Conservation (phyloP, 2,888 invertebrate genomes). For the Campopleginae sp. region DNA sequence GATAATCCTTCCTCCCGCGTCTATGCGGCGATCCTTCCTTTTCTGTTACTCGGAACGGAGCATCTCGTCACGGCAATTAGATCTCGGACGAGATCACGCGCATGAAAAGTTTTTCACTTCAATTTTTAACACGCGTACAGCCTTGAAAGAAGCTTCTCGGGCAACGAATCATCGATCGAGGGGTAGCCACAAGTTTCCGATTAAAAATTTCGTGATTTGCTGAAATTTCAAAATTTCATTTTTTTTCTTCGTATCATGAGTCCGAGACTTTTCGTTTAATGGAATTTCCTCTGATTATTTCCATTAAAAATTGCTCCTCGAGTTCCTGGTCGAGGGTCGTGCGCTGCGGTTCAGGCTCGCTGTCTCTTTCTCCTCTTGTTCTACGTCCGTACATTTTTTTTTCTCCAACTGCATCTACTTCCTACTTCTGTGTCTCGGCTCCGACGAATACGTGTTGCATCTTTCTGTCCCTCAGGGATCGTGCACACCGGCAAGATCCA, state of each 20-base stretch:
- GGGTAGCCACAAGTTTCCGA: not conserved
- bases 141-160: not conserved
- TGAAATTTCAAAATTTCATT: too few species aligned
- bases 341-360: conserved; percentile 1
- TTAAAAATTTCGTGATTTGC: not conserved
- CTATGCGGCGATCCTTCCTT: conserved; percentile 30
- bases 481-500: conserved; percentile 1
- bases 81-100: conserved; percentile 27
- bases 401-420: not conserved
- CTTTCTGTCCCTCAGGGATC: not conserved
- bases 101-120: not conserved
- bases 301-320: not conserved
- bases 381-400: not conserved
- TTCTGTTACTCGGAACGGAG: conserved; percentile 46
- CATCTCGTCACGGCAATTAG: conserved; percentile 61
- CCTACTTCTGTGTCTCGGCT: conserved; percentile 13
- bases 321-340: conserved; percentile 18
- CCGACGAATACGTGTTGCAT: conserved; percentile 3
- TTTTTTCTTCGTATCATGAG: too few species aligned
- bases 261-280: not conserved
- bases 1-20: conserved; percentile 23
- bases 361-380: conserved; percentile 10
- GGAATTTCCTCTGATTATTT: not conserved
- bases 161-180: not conserved
- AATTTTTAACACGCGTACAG: not conserved